These are phyloP conservation scores for Mus minutoides DNA, from an alignment of 2,797 vertebrate genomes.

Conservation along the genomic window DNA sequence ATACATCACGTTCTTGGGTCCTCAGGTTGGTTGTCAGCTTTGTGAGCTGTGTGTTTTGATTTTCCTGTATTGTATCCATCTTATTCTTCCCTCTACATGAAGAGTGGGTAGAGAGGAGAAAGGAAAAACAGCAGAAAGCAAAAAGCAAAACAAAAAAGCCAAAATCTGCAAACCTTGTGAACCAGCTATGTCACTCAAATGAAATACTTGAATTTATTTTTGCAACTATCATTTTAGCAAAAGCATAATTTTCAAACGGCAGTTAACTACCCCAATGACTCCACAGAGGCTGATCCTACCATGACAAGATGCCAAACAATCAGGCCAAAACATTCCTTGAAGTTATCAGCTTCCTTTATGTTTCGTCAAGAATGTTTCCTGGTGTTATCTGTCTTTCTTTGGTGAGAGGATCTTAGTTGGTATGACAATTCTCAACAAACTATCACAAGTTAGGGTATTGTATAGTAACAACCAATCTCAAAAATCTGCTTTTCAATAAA, in stretches of 20 bases:
- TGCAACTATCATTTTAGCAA: not conserved
- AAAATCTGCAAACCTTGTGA: not conserved
- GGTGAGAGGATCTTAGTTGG: not conserved
- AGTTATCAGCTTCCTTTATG: not conserved
- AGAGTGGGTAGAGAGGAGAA: not conserved
- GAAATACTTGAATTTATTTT: not conserved
- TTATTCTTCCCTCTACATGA: not conserved
- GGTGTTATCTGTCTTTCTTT: conserved; percentile 23
- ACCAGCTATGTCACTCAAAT: not conserved
- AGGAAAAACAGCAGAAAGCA: not conserved
- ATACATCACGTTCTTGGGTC: not conserved
- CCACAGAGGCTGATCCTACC: not conserved
- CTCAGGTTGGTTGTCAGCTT: not conserved
- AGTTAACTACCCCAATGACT: not conserved
- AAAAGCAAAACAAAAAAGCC: not conserved
- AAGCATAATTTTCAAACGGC: not conserved
- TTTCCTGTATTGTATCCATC: not conserved
- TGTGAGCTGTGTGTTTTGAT: not conserved
- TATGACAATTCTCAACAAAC: not conserved
- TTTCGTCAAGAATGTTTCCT: conserved; percentile 51
- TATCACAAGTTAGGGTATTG: conserved; percentile 10
- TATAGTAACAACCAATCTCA: not conserved
- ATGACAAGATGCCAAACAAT: not conserved
- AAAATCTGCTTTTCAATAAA: conserved; percentile 25
- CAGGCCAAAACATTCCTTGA: not conserved